Conservation (phyloP, 2,113 vertebrate genomes). For the Nesospiza acunhae region DNA sequence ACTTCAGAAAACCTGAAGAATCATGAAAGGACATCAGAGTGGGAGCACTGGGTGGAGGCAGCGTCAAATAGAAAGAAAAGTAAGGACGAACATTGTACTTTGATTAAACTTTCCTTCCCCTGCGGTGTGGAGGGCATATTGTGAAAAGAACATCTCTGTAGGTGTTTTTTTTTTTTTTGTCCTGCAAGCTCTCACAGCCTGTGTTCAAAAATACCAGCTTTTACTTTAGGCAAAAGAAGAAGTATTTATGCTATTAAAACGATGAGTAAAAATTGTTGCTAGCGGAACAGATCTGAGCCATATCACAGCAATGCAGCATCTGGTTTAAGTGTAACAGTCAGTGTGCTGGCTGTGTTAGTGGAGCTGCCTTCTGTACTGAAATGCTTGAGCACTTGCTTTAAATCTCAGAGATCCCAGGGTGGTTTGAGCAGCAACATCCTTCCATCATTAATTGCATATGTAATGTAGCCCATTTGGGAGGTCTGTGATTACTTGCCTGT, state of each 20-base stretch:
- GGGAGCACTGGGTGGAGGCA: not conserved
- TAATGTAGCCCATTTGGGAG: conserved; percentile 69
- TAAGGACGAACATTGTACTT: not conserved
- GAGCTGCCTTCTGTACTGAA: conserved; percentile 48
- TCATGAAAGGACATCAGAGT: not conserved
- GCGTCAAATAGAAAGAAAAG: conserved; percentile 18
- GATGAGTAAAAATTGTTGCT: conserved; percentile 24
- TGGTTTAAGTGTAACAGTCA: conserved; percentile 45
- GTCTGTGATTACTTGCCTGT: conserved; percentile 70
- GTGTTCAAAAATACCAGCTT: conserved; percentile 51
- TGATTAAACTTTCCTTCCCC: conserved; percentile 43
- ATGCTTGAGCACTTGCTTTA: conserved; percentile 26
- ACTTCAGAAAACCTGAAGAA: not conserved
- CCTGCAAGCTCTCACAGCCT: not conserved
- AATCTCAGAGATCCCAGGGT: conserved; percentile 44
- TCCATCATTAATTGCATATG: conserved; percentile 75
- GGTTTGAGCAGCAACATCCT: conserved; percentile 56
- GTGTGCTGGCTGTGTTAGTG: not conserved
- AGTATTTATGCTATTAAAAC: conserved; percentile 37
- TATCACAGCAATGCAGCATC: not conserved
- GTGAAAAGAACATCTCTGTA: conserved; percentile 46
- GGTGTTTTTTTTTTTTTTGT: not conserved
- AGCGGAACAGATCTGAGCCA: not conserved
- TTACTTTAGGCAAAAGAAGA: conserved; percentile 33
- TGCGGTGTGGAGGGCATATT: conserved; percentile 5